Percentiles rank a stretch among this genome's conserved stretches.
These are phyloP conservation scores for Choreutis nemorana DNA, from an alignment of 2,888 invertebrate species.

Conservation along the genomic window DNA sequence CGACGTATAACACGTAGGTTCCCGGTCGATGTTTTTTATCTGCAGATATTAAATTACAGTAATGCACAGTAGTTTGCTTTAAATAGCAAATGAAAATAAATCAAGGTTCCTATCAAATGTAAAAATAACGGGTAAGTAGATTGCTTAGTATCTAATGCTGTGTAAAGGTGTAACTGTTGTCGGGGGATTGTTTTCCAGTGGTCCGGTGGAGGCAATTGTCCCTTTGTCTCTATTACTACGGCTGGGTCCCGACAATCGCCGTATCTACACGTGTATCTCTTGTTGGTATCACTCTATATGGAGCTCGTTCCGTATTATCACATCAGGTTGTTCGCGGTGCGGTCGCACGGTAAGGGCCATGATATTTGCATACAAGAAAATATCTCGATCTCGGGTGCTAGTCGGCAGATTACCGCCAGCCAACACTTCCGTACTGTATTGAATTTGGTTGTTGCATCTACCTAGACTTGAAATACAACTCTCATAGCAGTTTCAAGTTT, in stretches of 20 bases:
- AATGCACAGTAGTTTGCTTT: conserved; percentile 24
- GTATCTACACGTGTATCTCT: conserved; percentile 57
- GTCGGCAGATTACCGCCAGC: conserved; percentile 45
- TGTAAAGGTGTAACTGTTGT: conserved; percentile 11
- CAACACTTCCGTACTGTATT: conserved; percentile 55
- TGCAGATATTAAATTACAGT: conserved; percentile 15
- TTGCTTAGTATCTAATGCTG: conserved; percentile 3
- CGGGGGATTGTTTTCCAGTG: conserved; percentile 10
- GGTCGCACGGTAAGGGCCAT: conserved; percentile 54
- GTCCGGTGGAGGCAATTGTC: conserved; percentile 31
- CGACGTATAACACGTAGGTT: conserved; percentile 22
- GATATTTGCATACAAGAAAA: conserved; percentile 61
- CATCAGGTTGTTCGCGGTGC: conserved; percentile 42
- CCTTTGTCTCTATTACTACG: conserved; percentile 58
- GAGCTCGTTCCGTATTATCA: conserved; percentile 53
- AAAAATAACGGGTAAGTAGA: conserved; percentile 5
- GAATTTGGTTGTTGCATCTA: too few relatives aligned
- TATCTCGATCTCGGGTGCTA: conserved; percentile 51
- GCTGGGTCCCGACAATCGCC: conserved; percentile 29
- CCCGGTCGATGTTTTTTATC: conserved; percentile 20
- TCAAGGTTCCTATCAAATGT: conserved; percentile 1
- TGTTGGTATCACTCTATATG: conserved; percentile 58
- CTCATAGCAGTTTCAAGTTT: conserved; percentile 47
- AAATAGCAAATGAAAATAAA: conserved; percentile 11
- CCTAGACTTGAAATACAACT: conserved; percentile 35